Conservation (phyloP, 2,113 vertebrate species). For the Charina bottae region DNA sequence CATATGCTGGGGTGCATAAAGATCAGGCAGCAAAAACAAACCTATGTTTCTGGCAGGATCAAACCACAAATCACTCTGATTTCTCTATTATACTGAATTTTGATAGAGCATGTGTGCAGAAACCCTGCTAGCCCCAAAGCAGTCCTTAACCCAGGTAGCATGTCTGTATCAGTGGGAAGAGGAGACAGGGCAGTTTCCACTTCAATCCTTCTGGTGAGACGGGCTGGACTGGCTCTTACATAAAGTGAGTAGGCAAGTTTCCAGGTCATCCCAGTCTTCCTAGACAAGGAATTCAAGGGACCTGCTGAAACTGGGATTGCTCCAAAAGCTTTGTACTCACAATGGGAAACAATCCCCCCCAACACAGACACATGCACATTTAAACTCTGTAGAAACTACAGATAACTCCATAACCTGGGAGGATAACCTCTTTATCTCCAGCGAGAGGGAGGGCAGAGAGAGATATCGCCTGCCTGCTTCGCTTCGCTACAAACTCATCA, state of each 20-base stretch:
- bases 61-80: background rate
- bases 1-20: background rate
- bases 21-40: background rate
- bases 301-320: background rate
- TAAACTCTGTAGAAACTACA: background rate
- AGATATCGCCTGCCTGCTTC: too few relatives aligned
- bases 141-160: background rate
- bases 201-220: slow-evolving; percentile 16
- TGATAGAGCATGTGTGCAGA: background rate
- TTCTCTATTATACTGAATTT: background rate
- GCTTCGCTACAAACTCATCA: background rate
- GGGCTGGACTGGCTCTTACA: slow-evolving; percentile 14
- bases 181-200: slow-evolving; percentile 2
- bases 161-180: background rate
- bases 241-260: slow-evolving; percentile 16
- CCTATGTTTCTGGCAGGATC: background rate
- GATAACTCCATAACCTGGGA: background rate
- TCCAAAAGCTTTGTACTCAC: background rate
- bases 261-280: slow-evolving; percentile 4
- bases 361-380: background rate
- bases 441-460: background rate
- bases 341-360: background rate
- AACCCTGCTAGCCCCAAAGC: background rate
- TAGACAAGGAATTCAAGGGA: background rate
- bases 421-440: background rate